Percentiles rank a stretch among this genome's conserved stretches.
Conservation (phyloP, 2,113 vertebrate genomes). For the Pitta sordida region DNA sequence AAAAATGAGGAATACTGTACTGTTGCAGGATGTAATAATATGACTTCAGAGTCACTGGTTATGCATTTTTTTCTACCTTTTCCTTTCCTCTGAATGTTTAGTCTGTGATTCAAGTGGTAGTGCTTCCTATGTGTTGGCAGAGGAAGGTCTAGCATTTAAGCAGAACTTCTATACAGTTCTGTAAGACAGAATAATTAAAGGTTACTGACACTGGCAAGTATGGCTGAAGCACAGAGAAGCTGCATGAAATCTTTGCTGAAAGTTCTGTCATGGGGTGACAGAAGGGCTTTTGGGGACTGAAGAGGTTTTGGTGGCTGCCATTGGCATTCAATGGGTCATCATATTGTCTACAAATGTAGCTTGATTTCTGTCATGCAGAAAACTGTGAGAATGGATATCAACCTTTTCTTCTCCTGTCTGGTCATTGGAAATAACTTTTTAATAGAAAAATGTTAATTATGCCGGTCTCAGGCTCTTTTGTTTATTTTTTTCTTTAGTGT, state of each 20-base stretch:
- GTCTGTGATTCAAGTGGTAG: background rate
- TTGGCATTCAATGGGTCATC: background rate
- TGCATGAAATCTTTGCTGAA: background rate
- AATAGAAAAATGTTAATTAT: background rate
- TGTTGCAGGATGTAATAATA: background rate
- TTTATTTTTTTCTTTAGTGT: background rate
- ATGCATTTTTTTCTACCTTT: background rate
- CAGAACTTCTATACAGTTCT: accelerated
- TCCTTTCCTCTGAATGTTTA: background rate
- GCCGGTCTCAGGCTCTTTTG: background rate
- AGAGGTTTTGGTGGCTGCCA: background rate
- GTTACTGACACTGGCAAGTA: background rate
- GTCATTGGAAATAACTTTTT: background rate
- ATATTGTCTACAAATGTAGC: background rate
- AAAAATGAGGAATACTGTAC: background rate
- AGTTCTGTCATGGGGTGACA: background rate
- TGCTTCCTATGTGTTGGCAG: background rate
- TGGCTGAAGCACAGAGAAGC: background rate
- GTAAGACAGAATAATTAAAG: background rate
- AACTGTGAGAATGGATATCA: background rate
- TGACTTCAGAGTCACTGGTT: background rate
- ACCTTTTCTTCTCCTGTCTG: background rate
- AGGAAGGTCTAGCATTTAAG: background rate
- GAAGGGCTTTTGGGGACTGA: background rate
- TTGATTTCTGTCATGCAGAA: background rate